A percentile compares a stretch with the other conserved stretches of the same genome.
Conservation (phyloP, 2,888 invertebrate genomes). For the Metallyticus violacea region DNA sequence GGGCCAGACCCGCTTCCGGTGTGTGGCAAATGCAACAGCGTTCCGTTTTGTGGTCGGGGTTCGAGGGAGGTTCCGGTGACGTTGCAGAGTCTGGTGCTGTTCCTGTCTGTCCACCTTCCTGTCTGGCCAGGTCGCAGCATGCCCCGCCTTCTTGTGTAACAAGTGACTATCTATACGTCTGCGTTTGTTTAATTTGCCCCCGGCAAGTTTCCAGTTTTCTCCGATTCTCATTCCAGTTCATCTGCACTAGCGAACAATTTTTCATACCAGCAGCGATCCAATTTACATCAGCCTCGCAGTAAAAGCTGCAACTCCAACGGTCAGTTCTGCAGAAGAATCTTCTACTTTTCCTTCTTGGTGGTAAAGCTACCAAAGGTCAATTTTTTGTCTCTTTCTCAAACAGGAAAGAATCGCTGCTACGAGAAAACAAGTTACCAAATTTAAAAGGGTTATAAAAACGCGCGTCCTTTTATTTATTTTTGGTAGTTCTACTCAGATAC, state of each 20-base stretch:
- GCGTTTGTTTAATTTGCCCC: background rate
- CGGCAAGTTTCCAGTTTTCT: background rate
- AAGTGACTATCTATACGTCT: background rate
- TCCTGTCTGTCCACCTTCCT: slow-evolving; percentile 11
- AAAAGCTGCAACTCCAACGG: no score
- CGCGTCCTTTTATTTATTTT: no score
- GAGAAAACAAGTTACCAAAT: no score
- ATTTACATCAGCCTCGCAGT: no score
- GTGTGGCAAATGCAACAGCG: background rate
- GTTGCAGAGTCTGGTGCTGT: background rate
- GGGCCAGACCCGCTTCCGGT: background rate
- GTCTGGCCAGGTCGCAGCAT: background rate
- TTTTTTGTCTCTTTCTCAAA: no score
- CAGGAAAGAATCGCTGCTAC: no score
- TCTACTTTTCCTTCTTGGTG: no score
- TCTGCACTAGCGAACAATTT: no score
- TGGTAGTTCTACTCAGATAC: no score
- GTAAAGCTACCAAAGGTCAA: no score
- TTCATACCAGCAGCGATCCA: background rate
- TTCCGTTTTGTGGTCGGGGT: slow-evolving; percentile 4
- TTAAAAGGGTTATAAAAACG: no score
- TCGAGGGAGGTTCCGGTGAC: slow-evolving; percentile 1
- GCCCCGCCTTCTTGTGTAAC: background rate
- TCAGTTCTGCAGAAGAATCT: no score
- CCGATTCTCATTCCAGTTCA: background rate